Percentiles rank a stretch among this genome's conserved stretches.
These are phyloP conservation scores for Aphelinus atriplicis DNA, from an alignment of 1,140 invertebrate genomes.

Conservation along the genomic window DNA sequence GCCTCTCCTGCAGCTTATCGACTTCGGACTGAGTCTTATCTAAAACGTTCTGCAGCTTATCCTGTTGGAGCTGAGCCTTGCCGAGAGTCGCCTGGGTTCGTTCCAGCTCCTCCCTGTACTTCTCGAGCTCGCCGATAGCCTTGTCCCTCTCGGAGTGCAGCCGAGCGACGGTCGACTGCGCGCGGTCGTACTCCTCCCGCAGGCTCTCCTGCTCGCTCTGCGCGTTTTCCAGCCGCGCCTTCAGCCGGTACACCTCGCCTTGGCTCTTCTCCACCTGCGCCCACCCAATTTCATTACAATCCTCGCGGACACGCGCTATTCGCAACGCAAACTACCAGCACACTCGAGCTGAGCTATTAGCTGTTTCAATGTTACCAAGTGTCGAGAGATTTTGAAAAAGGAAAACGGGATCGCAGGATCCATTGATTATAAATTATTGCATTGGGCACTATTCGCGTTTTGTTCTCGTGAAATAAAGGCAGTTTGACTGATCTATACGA, in stretches of 20 bases:
- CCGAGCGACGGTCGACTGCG: slow-evolving; percentile 78
- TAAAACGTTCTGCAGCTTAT: slow-evolving; percentile 86
- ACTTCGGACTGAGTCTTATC: slow-evolving; percentile 91
- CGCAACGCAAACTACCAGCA: no score
- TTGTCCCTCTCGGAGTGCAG: slow-evolving; percentile 89
- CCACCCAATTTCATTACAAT: not conserved
- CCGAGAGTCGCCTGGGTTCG: slow-evolving; percentile 86
- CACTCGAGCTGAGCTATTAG: no score
- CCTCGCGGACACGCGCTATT: no score
- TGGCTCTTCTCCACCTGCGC: slow-evolving; percentile 78
- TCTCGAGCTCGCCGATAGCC: slow-evolving; percentile 85
- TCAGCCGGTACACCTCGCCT: slow-evolving; percentile 92
- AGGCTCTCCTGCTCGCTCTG: slow-evolving; percentile 92
- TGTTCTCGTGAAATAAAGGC: no score
- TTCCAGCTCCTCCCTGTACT: slow-evolving; percentile 90
- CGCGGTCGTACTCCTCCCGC: slow-evolving; percentile 88
- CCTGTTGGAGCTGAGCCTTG: slow-evolving; percentile 89
- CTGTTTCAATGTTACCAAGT: no score
- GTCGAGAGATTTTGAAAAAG: no score
- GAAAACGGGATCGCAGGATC: no score
- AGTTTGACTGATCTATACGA: no score
- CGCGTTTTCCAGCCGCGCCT: slow-evolving; percentile 92
- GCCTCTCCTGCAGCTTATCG: slow-evolving; percentile 88
- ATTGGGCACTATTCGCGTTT: no score
- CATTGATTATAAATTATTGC: no score